phyloP scores from a whole-genome alignment of 2,113 vertebrate species.

The Clarias batrachus region DNA sequence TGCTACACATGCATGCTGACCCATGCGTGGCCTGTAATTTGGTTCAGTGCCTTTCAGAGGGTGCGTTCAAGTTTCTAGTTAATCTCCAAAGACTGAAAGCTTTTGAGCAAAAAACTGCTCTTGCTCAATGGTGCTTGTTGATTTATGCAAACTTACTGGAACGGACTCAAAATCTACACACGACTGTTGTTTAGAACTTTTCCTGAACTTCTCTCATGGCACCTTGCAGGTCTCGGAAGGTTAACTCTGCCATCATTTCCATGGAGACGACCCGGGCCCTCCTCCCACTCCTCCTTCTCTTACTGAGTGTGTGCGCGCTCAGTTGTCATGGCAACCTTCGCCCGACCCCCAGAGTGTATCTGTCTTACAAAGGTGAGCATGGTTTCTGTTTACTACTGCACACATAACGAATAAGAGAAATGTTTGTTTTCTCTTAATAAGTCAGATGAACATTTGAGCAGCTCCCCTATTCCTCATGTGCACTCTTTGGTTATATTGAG shows the following conservation, averaged over 20 bases:
- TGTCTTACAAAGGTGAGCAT: slow-evolving; percentile 63
- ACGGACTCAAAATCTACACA: background rate
- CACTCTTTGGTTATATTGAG: background rate
- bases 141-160: slow-evolving; percentile 32
- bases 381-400: slow-evolving; percentile 9
- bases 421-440: slow-evolving; percentile 5
- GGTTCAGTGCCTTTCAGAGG: slow-evolving; percentile 37
- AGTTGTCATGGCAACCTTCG: slow-evolving; percentile 59
- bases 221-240: slow-evolving; percentile 56
- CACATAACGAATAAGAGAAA: slow-evolving; percentile 19
- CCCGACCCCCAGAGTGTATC: slow-evolving; percentile 60
- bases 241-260: slow-evolving; percentile 56
- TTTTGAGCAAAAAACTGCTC: background rate
- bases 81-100: background rate
- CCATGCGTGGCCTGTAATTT: slow-evolving; percentile 31
- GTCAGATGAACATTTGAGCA: background rate
- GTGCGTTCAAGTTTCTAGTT: slow-evolving; percentile 27
- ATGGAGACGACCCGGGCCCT: slow-evolving; percentile 54
- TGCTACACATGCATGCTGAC: slow-evolving; percentile 34
- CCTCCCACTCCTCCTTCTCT: slow-evolving; percentile 55
- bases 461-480: background rate
- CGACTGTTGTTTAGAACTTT: slow-evolving; percentile 28
- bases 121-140: slow-evolving; percentile 21
- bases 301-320: slow-evolving; percentile 57
- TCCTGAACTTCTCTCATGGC: slow-evolving; percentile 35